A percentile compares a stretch with the other conserved stretches of the same genome.
Conservation (phyloP, 2,888 invertebrate species). For the Xanthorhoe designata region DNA sequence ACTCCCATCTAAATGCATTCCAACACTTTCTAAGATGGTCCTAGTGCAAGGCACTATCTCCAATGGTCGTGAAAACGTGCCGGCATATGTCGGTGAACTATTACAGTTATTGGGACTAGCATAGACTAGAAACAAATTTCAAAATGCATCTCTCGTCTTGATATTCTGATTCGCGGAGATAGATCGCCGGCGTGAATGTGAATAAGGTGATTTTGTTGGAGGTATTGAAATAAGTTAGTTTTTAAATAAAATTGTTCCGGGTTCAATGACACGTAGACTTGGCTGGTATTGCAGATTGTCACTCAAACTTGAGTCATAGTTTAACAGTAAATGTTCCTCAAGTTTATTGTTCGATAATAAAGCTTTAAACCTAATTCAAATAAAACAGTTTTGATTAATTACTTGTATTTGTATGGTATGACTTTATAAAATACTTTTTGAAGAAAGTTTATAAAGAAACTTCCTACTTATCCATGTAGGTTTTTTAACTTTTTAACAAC, state of each 20-base stretch:
- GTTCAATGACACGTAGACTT: conserved; percentile 9
- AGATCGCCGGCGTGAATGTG: conserved; percentile 13
- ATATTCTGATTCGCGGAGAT: conserved; percentile 27
- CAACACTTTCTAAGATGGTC: conserved; percentile 1
- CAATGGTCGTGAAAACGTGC: conserved; percentile 37
- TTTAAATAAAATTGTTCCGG: conserved; percentile 14
- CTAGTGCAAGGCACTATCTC: neutral
- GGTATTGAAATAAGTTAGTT: neutral
- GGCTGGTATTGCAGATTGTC: too few relatives aligned
- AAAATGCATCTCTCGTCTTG: conserved; percentile 27
- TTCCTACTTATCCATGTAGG: too few relatives aligned
- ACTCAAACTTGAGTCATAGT: too few relatives aligned
- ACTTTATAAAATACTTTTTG: too few relatives aligned
- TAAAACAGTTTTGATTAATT: too few relatives aligned
- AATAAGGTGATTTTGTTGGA: conserved; percentile 7
- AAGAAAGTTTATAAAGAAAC: too few relatives aligned
- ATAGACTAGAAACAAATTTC: conserved; percentile 32
- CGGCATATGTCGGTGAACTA: conserved; percentile 30
- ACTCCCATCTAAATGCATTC: neutral
- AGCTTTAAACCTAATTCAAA: too few relatives aligned
- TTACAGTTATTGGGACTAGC: conserved; percentile 35
- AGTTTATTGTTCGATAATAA: too few relatives aligned
- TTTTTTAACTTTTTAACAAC: too few relatives aligned
- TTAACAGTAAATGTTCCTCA: too few relatives aligned
- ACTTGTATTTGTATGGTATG: too few relatives aligned